Evolutionary conservation across 2,888 invertebrate species (phyloP).

Genomic region (Perithous albicinctus): DNA sequence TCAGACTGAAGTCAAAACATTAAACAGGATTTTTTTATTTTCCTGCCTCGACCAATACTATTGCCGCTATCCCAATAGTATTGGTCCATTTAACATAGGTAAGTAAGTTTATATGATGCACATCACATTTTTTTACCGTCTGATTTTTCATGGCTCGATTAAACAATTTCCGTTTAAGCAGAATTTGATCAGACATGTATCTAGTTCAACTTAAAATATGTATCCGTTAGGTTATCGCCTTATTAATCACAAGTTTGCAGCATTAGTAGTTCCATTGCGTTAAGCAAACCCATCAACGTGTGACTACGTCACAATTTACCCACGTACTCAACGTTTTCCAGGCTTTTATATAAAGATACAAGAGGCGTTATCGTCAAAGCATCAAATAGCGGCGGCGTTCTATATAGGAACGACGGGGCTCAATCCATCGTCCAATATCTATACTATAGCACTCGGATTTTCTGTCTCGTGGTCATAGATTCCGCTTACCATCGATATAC

Average conservation of each 20-base stretch:
- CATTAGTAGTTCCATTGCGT: not conserved
- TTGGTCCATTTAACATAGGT: too few species aligned
- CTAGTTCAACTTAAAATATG: not conserved
- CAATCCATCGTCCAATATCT: conserved; percentile 23
- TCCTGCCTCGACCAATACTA: too few species aligned
- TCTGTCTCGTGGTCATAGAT: conserved; percentile 42
- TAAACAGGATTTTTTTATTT: too few species aligned
- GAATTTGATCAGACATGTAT: too few species aligned
- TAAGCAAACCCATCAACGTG: not conserved
- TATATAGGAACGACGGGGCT: conserved; percentile 19
- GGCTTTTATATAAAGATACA: not conserved
- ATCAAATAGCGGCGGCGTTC: not conserved
- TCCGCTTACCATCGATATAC: conserved; percentile 48
- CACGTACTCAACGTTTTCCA: not conserved
- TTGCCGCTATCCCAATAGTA: too few species aligned
- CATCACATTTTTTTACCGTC: not conserved
- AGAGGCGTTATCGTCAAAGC: not conserved
- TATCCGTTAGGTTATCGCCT: not conserved
- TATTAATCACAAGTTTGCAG: not conserved
- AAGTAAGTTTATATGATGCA: too few species aligned
- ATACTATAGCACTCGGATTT: conserved; percentile 7
- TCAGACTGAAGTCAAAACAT: too few species aligned
- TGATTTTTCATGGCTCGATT: not conserved
- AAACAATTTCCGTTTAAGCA: too few species aligned
- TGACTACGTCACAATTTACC: not conserved